Evolutionary conservation across 2,113 vertebrate genomes (phyloP), one percentile per base, ranked within the genome.

Genomic region (Macaca mulatta): DNA sequence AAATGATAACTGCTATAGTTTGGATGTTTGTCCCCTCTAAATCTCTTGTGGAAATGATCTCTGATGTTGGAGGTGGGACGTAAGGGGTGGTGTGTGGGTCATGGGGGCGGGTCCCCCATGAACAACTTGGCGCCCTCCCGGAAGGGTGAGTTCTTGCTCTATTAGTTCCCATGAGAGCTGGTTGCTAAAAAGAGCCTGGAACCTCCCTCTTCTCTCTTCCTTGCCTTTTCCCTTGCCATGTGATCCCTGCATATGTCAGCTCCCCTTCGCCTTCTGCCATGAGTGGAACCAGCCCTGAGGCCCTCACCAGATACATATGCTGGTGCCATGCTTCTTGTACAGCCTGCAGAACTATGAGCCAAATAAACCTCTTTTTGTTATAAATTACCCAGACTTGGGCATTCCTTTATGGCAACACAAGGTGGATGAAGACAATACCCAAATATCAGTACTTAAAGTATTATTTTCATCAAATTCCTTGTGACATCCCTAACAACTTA

Each of bases 381-480:
- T 78, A 78, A 78, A 45, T 32, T 48, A 48, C 43, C 16, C 75
- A 78, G 75, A 27, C 27, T 78, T 27, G 9, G 75, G 27, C 18
- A 48, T 16, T 48, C 16, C 27, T 48, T 48, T 48, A 78, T 1
- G 30, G 27, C 75, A 78, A 78, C 75, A 77, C 74, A 78, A 78
- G 45, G 27, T 48, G 16, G 25, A 48, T 4, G 30, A 32, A 78
- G 43, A 22, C 32, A 20, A 89, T 94, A 48, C 13, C 35, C 82
- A 94, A 92, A 32, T 59, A 92, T 87, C 38, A 70, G 8, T 48
- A 64, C 35, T 72, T 95, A 79, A 92, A 72, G 22, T 69, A 70
- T 80, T 75, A 74, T 93, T 93, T 94, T 84, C 12, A 75, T 81
- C 45, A 50, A 88, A 72, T 94, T 25, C 81, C 40, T 79, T 82